Evolutionary conservation across 2,113 vertebrate species (phyloP).

Genomic region (Elaphurus davidianus): DNA sequence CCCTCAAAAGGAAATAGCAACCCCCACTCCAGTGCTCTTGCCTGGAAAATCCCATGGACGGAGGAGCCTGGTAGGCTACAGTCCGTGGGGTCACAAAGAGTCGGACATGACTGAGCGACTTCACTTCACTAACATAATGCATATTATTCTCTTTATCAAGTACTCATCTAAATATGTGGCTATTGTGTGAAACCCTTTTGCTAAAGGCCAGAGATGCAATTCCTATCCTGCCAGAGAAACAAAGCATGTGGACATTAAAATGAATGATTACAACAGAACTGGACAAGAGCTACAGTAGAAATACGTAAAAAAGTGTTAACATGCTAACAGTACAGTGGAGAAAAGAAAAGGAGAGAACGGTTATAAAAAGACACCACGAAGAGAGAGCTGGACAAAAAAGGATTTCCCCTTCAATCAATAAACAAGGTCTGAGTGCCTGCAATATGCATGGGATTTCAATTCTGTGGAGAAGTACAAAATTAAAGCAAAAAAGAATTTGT

Average conservation of each 20-base stretch:
- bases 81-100: too few species aligned
- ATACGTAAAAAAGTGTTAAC: neutral
- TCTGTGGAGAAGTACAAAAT: neutral
- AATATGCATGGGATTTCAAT: neutral
- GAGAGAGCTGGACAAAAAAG: neutral
- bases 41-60: too few species aligned
- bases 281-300: neutral
- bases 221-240: neutral
- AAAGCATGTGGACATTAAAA: neutral
- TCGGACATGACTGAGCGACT: too few species aligned
- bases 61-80: too few species aligned
- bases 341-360: neutral
- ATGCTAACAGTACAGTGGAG: neutral
- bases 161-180: neutral
- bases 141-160: neutral
- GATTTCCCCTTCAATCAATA: neutral
- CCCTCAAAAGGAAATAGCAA: neutral
- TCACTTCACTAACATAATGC: neutral
- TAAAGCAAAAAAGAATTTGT: neutral
- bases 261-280: neutral
- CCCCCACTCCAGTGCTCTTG: too few species aligned
- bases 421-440: neutral
- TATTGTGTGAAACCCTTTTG: neutral
- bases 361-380: neutral
- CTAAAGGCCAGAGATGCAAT: neutral